Evolutionary conservation across 2,888 invertebrate species (phyloP), one percentile per base, ranked within the genome.

Genomic region (Auanema sp.): DNA sequence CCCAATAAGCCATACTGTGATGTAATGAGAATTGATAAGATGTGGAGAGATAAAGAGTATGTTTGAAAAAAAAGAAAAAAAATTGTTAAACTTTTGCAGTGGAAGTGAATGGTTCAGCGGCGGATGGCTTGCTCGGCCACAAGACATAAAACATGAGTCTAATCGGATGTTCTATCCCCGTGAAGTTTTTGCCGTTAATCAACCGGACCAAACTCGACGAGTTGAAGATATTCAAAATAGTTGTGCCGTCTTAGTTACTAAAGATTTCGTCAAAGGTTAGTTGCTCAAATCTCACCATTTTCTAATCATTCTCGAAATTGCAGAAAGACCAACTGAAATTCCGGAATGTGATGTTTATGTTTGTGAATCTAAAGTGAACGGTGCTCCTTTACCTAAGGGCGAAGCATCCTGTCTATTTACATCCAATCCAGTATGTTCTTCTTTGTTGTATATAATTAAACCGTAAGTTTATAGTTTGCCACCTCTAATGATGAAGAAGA

Each of bases 91-190:
- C 41, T 80, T 56, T 88, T 88, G 41, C 85, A 92, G 92, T 82
- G 92, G 91, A 56, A 91, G 91, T 84, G 90, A 91, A 59, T 93
- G 90, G 84, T 93, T 97, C 86, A 91, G 91, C 68, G 97, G 97
- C 0, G 93, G 95, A 0, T 93, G 92, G 90, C 89, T 96, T 75
- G 89, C 96, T 60, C 89, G 91, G 55, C 93, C 96, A 0, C 88
- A 89, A 1, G 96, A 96, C 85, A 90, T 94, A 14, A 89, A 91
- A 12, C 91, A 91, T 80, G 81, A 80, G 51, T 84, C 84, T 0
- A 84, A 84, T 2, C 75, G 85, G 3, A 80, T 91, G 55, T 95
- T 93, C 86, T 97, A 92, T 87, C 91, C 92, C 78, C 92, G 93
- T 86, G 97, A 98, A 86, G 66, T 77, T 0, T 69, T 78, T 47